phyloP scores from a whole-genome alignment of 2,888 invertebrate species.

The Hymenopus coronatus region DNA sequence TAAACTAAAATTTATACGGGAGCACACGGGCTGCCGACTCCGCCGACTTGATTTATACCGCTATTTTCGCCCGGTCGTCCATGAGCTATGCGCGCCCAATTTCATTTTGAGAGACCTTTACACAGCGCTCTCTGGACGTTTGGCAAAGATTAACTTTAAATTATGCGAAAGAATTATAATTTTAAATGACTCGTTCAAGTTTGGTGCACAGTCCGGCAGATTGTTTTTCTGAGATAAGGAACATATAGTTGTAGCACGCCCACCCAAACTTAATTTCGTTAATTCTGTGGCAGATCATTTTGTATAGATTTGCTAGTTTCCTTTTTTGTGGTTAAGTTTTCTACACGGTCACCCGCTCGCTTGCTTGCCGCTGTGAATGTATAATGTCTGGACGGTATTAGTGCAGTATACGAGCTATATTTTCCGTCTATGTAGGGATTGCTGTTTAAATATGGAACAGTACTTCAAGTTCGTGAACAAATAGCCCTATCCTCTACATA shows the following conservation, averaged over 20 bases:
- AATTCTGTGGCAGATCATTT: neutral
- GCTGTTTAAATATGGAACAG: neutral
- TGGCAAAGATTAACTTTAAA: constrained; percentile 5
- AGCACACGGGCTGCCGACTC: neutral
- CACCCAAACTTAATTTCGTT: neutral
- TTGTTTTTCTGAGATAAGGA: neutral
- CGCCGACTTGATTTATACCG: constrained; percentile 5
- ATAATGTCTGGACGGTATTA: neutral
- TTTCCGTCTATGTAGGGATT: neutral
- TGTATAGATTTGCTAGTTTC: neutral
- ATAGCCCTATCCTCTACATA: neutral
- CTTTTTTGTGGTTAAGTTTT: neutral
- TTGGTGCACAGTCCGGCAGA: neutral
- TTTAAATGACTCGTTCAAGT: neutral
- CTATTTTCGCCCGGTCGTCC: neutral
- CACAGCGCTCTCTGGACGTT: neutral
- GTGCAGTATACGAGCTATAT: neutral
- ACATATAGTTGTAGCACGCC: neutral
- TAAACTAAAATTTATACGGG: constrained; percentile 23
- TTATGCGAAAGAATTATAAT: constrained; percentile 10
- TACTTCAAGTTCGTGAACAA: neutral
- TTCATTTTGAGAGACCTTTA: constrained; percentile 1
- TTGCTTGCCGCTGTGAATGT: neutral
- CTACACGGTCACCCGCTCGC: neutral
- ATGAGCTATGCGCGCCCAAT: neutral